These are phyloP conservation scores for Tuberolachnus salignus DNA, from an alignment of 2,888 invertebrate species.

Conservation along the genomic window DNA sequence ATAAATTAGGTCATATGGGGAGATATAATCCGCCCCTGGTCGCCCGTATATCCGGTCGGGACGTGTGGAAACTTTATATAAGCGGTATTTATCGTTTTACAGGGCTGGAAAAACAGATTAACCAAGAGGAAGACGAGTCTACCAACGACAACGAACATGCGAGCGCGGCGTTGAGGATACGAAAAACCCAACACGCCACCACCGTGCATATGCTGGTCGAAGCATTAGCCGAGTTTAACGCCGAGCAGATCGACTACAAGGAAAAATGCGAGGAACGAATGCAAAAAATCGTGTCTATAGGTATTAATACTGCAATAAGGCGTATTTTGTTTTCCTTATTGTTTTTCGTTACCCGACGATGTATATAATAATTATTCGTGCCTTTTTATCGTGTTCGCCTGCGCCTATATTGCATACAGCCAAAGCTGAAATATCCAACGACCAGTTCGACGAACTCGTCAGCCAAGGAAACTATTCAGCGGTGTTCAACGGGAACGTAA, in stretches of 20 bases:
- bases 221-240: slow-evolving; percentile 68
- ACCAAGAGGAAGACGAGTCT: slow-evolving; percentile 60
- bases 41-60: no score
- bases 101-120: slow-evolving; percentile 60
- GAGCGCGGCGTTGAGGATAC: slow-evolving; percentile 61
- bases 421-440: slow-evolving; percentile 60
- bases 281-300: slow-evolving; percentile 67
- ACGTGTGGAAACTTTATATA: not conserved
- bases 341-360: no score
- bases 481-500: slow-evolving; percentile 61
- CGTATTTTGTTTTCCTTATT: no score
- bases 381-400: not conserved
- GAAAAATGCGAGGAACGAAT: slow-evolving; percentile 68
- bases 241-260: slow-evolving; percentile 68
- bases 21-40: no score
- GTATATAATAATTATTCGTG: no score
- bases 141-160: slow-evolving; percentile 57
- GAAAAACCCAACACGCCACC: slow-evolving; percentile 65
- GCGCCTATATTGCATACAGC: slow-evolving; percentile 59
- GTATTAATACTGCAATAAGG: slow-evolving; percentile 61
- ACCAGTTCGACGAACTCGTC: slow-evolving; percentile 60
- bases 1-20: no score
- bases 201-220: slow-evolving; percentile 67
- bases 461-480: slow-evolving; percentile 60
- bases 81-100: slow-evolving; percentile 25